Conservation (phyloP, 2,113 vertebrate genomes). For the Poeciliopsis prolifica region DNA sequence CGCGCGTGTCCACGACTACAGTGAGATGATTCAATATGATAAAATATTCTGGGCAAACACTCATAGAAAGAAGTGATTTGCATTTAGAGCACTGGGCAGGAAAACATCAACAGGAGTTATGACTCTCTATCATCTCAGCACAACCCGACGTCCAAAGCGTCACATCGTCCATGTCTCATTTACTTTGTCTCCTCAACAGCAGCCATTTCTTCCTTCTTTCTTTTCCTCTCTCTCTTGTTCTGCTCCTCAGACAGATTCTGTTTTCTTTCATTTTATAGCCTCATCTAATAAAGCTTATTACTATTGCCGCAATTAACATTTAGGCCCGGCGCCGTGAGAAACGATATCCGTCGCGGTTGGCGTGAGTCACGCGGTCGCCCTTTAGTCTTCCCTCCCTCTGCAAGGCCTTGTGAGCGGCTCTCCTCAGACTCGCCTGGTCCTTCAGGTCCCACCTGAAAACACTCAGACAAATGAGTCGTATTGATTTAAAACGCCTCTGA, state of each 20-base stretch:
- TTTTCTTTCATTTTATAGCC: conserved; percentile 66
- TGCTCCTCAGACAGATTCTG: conserved; percentile 56
- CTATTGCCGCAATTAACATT: conserved; percentile 74
- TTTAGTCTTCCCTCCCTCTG: conserved; percentile 28
- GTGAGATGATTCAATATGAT: conserved; percentile 48
- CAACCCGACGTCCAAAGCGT: conserved; percentile 15
- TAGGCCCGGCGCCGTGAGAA: conserved; percentile 60
- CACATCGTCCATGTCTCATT: conserved; percentile 30
- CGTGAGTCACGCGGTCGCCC: conserved; percentile 41
- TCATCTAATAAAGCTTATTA: conserved; percentile 76
- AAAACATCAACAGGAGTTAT: conserved; percentile 32
- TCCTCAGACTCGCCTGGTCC: conserved; percentile 40
- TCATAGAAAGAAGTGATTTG: conserved; percentile 46
- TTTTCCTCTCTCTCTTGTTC: conserved; percentile 1
- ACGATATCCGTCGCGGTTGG: conserved; percentile 64
- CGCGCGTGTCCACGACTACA: conserved; percentile 34
- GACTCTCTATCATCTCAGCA: conserved; percentile 35
- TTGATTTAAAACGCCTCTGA: conserved; percentile 63
- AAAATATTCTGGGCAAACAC: conserved; percentile 51
- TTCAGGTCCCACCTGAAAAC: conserved; percentile 56
- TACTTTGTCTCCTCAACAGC: conserved; percentile 24
- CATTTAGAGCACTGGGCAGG: conserved; percentile 26
- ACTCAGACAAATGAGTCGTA: conserved; percentile 63
- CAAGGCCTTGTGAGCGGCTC: neutral
- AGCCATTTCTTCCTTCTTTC: neutral